A percentile compares a stretch with the other conserved stretches of the same genome.
Evolutionary conservation across 2,797 vertebrate species (phyloP).

Genomic region (Tympanoctomys barrerae): DNA sequence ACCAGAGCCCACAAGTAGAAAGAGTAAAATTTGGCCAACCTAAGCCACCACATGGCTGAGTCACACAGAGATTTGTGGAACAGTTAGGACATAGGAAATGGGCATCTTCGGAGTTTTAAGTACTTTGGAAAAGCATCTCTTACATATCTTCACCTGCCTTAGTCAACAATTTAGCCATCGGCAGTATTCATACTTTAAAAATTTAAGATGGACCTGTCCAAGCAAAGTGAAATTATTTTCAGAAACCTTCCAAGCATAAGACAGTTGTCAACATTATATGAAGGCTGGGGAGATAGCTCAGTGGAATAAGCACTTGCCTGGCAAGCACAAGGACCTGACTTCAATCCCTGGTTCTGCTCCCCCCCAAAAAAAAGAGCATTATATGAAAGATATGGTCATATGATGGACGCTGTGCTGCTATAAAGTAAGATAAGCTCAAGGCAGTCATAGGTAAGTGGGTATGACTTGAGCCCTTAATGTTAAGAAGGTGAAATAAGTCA

Average conservation of each 20-base stretch:
- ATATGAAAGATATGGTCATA: background rate
- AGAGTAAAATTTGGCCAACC: fast-evolving
- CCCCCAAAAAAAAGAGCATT: background rate
- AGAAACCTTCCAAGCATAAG: background rate
- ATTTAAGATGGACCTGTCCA: background rate
- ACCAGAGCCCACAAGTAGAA: background rate
- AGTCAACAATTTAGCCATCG: background rate
- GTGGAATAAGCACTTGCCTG: no score
- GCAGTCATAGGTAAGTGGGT: background rate
- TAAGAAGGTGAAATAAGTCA: background rate
- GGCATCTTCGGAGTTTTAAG: background rate
- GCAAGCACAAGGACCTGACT: no score
- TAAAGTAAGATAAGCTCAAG: background rate
- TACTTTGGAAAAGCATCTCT: slow-evolving; percentile 14
- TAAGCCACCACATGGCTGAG: background rate
- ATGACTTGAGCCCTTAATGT: background rate
- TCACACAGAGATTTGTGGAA: background rate
- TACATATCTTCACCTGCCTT: background rate
- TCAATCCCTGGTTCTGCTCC: no score
- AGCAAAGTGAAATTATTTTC: background rate
- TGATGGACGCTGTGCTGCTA: background rate
- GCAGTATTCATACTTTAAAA: background rate
- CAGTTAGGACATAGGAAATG: background rate
- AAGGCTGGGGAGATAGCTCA: no score
- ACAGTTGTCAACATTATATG: background rate